These are phyloP conservation scores for Neotragus moschatus DNA, from an alignment of 2,113 vertebrate genomes.

Conservation along the genomic window DNA sequence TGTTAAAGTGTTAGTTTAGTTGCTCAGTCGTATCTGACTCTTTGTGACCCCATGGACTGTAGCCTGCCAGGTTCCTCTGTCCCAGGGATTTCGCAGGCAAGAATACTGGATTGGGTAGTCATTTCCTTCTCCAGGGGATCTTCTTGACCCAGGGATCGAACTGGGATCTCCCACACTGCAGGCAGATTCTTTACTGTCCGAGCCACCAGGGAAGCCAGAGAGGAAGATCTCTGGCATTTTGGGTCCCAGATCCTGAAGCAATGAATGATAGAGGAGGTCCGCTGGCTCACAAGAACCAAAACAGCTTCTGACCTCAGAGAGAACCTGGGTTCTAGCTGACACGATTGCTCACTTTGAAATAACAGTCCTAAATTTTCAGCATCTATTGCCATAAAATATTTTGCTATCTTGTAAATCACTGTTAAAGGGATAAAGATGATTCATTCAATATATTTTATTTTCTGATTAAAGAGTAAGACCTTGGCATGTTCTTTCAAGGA, in stretches of 20 bases:
- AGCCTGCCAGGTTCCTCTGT: not conserved
- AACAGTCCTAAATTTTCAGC: not conserved
- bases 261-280: not conserved
- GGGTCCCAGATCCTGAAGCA: not conserved
- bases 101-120: not conserved
- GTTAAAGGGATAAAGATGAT: not conserved
- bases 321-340: not conserved
- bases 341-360: not conserved
- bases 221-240: not conserved
- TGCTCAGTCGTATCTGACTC: not conserved
- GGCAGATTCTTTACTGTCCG: not conserved
- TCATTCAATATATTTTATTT: slow-evolving; percentile 3
- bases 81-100: not conserved
- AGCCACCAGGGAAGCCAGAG: not conserved
- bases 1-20: not conserved
- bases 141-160: not conserved
- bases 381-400: not conserved
- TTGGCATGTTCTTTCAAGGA: not conserved
- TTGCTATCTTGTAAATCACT: not conserved
- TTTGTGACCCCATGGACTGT: not conserved
- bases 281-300: not conserved
- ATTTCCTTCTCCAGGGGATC: not conserved
- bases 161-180: not conserved
- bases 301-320: not conserved
- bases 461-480: not conserved